Conservation (phyloP, 2,113 vertebrate species). For the Arvicanthis niloticus region DNA sequence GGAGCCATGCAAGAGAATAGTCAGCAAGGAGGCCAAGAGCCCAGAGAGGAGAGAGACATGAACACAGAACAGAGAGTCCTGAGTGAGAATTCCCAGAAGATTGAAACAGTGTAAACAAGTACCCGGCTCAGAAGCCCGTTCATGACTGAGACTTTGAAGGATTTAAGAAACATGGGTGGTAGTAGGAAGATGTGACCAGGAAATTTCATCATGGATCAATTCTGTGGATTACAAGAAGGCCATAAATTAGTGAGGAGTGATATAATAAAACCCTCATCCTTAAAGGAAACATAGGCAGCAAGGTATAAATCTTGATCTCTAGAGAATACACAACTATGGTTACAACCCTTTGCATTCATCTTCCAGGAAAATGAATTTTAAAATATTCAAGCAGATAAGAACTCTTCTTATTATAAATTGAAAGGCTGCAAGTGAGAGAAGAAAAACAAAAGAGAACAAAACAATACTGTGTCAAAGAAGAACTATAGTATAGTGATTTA, state of each 20-base stretch:
- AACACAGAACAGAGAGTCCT: slow-evolving; percentile 55
- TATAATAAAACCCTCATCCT: background rate
- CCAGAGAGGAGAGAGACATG: background rate
- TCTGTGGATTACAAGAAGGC: background rate
- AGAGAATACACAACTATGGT: background rate
- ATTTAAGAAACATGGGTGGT: background rate
- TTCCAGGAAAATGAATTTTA: background rate
- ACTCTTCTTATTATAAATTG: background rate
- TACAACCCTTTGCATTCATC: background rate
- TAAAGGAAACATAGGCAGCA: background rate
- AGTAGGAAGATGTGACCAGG: background rate
- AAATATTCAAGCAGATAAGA: background rate
- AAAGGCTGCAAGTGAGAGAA: background rate
- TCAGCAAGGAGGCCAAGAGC: background rate
- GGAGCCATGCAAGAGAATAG: background rate
- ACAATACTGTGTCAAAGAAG: background rate
- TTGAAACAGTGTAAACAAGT: slow-evolving; percentile 50
- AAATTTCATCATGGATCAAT: background rate
- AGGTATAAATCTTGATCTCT: background rate
- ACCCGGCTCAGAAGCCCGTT: slow-evolving; percentile 30
- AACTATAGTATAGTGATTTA: background rate
- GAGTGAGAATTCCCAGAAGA: slow-evolving; percentile 60
- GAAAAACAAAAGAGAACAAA: background rate
- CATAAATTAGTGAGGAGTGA: background rate
- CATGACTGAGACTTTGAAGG: slow-evolving; percentile 37